Evolutionary conservation across 2,113 vertebrate species (phyloP).

Genomic region (Potamarius usumacintae): DNA sequence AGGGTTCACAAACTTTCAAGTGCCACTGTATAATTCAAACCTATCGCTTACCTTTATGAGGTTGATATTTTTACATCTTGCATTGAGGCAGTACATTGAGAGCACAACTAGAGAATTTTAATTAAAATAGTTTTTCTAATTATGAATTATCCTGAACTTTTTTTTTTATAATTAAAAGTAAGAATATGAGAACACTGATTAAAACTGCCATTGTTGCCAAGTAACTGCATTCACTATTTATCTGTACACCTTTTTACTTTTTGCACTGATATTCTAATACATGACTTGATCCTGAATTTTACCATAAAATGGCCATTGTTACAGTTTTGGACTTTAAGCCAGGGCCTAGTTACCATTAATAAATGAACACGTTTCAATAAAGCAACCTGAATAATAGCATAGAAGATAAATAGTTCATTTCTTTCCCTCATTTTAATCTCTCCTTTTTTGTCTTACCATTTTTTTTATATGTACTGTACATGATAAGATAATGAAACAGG

Average conservation of each 20-base stretch:
- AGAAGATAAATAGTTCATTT: constrained; percentile 57
- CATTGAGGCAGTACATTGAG: not conserved
- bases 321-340: not conserved
- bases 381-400: constrained; percentile 48
- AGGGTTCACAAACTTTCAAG: too few relatives aligned
- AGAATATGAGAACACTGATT: not conserved
- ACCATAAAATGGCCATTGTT: too few relatives aligned
- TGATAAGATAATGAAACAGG: constrained; percentile 58
- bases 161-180: not conserved
- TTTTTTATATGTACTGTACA: constrained; percentile 49
- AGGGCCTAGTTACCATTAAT: constrained; percentile 30
- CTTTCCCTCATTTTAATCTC: not conserved
- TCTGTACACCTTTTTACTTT: not conserved
- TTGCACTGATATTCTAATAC: too few relatives aligned
- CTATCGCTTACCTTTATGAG: not conserved
- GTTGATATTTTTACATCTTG: not conserved
- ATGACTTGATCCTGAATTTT: too few relatives aligned
- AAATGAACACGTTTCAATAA: constrained; percentile 50
- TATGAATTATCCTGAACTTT: not conserved
- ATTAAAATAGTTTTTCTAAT: not conserved
- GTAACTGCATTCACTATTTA: not conserved
- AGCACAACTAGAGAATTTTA: not conserved
- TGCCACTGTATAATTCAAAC: not conserved
- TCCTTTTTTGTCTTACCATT: constrained; percentile 38
- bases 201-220: not conserved